Percentiles rank a stretch among this genome's conserved stretches.
These are phyloP conservation scores for Pterois miles DNA, from an alignment of 2,797 vertebrate species.

Conservation along the genomic window DNA sequence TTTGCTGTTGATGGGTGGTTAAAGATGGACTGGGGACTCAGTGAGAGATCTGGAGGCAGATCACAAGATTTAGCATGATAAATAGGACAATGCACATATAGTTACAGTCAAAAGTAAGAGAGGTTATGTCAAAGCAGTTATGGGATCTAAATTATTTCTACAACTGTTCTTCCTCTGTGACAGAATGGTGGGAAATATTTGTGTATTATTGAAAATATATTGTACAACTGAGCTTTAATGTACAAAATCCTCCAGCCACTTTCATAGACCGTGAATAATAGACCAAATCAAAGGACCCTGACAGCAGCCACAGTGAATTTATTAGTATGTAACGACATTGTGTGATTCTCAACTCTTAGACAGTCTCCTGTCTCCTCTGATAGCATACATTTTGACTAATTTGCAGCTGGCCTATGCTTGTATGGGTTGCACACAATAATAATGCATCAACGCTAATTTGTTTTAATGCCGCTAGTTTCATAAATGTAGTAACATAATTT, in stretches of 20 bases:
- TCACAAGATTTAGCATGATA: not conserved
- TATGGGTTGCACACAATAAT: not conserved
- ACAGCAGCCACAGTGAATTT: not conserved
- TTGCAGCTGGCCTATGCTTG: not conserved
- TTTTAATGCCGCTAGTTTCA: too few species aligned
- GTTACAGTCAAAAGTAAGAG: not conserved
- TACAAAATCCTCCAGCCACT: not conserved
- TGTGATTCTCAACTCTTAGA: not conserved
- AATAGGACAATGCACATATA: not conserved
- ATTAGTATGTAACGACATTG: not conserved
- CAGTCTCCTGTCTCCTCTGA: not conserved
- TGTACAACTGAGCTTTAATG: not conserved
- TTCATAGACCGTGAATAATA: not conserved
- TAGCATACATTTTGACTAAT: not conserved
- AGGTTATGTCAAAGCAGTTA: not conserved
- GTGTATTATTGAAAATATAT: not conserved
- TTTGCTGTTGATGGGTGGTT: slow-evolving; percentile 1
- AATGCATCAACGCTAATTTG: rapidly evolving
- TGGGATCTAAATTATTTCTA: not conserved
- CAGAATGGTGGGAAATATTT: not conserved
- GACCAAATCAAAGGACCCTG: not conserved
- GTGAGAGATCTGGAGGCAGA: not conserved
- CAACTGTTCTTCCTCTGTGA: not conserved
- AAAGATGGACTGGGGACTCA: not conserved
- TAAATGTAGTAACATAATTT: too few species aligned